Percentiles rank a stretch among this genome's conserved stretches.
phyloP scores from a whole-genome alignment of 1,140 invertebrate species.

The Drosophila carrolli region DNA sequence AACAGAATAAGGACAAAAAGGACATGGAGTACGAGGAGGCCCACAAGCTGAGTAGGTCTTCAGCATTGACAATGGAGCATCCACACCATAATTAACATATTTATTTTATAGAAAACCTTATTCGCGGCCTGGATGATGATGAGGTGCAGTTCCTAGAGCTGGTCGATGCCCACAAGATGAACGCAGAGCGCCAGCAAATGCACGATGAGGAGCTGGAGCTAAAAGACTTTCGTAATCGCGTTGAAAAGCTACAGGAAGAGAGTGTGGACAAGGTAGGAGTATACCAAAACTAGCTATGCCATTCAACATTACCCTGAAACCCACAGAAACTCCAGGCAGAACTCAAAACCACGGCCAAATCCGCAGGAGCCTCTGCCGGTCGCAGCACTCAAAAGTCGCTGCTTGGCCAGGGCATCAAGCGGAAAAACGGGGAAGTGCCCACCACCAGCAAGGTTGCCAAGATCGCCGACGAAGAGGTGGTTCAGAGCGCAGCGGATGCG shows the following conservation, averaged over 20 bases:
- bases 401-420: constrained; percentile 85
- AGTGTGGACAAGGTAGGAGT: constrained; percentile 87
- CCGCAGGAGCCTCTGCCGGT: constrained; percentile 18
- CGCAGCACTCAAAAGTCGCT: constrained; percentile 75
- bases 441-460: constrained; percentile 58
- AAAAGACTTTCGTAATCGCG: constrained; percentile 91
- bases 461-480: constrained; percentile 4
- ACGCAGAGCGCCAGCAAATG: constrained; percentile 92
- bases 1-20: constrained; percentile 95
- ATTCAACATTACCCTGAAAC: neutral
- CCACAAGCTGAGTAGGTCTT: constrained; percentile 93
- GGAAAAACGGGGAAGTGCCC: constrained; percentile 86
- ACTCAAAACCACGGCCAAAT: constrained; percentile 65
- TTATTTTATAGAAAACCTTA: constrained; percentile 92
- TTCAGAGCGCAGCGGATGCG: neutral
- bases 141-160: constrained; percentile 97
- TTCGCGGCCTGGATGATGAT: constrained; percentile 97
- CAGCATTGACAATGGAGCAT: neutral
- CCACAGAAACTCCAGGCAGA: constrained; percentile 73
- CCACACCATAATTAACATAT: neutral
- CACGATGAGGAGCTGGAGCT: constrained; percentile 93
- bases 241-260: constrained; percentile 92
- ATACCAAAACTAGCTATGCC: neutral
- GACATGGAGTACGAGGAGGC: constrained; percentile 98
- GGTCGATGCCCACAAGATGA: constrained; percentile 93